These are phyloP conservation scores for Philereme vetulata DNA, from an alignment of 2,888 invertebrate genomes.

Conservation along the genomic window DNA sequence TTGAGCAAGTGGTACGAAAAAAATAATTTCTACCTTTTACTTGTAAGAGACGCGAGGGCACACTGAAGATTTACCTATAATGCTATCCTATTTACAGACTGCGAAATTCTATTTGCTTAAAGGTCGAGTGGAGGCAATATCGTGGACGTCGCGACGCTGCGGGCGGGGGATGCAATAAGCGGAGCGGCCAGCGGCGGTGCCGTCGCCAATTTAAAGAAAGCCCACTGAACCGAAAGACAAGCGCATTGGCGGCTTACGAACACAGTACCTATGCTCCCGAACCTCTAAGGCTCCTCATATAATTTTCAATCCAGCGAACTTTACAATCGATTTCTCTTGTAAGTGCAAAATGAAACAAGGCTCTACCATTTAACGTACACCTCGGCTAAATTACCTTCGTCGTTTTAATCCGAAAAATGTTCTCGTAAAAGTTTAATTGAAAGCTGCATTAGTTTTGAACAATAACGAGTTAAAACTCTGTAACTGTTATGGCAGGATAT, in stretches of 20 bases:
- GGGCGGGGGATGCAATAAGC: constrained; percentile 81
- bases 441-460: constrained; percentile 44
- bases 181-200: constrained; percentile 76
- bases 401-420: constrained; percentile 58
- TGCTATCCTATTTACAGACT: constrained; percentile 77
- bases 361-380: constrained; percentile 54
- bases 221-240: constrained; percentile 85
- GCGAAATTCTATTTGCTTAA: constrained; percentile 81
- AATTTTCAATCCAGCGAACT: constrained; percentile 84
- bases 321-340: constrained; percentile 82
- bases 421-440: constrained; percentile 47
- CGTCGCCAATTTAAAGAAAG: constrained; percentile 85
- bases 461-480: constrained; percentile 42
- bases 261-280: constrained; percentile 64
- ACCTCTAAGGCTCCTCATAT: constrained; percentile 78
- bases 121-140: constrained; percentile 82
- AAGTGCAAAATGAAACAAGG: constrained; percentile 76
- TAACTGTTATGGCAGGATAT: constrained; percentile 30
- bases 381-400: constrained; percentile 59
- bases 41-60: constrained; percentile 62
- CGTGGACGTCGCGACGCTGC: constrained; percentile 78
- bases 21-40: constrained; percentile 69
- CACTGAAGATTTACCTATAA: constrained; percentile 73
- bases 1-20: no score
- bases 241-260: constrained; percentile 83